A percentile compares a stretch with the other conserved stretches of the same genome.
phyloP scores from a whole-genome alignment of 2,888 invertebrate genomes.

The Agapetus fuscipes region DNA sequence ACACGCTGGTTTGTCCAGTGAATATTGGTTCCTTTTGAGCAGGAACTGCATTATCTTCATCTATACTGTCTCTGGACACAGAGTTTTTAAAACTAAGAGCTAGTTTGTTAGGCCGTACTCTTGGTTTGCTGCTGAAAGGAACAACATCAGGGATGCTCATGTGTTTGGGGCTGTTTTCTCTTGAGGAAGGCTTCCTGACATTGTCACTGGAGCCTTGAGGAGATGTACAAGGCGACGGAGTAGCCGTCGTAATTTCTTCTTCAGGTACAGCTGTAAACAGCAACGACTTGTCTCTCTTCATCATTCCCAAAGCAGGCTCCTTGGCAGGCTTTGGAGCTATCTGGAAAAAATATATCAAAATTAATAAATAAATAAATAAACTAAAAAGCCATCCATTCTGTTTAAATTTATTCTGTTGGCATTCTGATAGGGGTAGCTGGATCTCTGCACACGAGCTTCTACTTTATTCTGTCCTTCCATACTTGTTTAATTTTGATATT shows the following conservation, averaged over 20 bases:
- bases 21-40: constrained; percentile 45
- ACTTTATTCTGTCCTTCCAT: too few species aligned
- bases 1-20: constrained; percentile 63
- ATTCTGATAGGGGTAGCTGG: too few species aligned
- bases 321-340: too few species aligned
- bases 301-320: constrained; percentile 44
- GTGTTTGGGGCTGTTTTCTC: constrained; percentile 27
- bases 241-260: constrained; percentile 52
- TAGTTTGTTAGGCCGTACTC: constrained; percentile 46
- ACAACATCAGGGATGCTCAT: constrained; percentile 42
- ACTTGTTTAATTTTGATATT: too few species aligned
- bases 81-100: constrained; percentile 46
- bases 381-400: too few species aligned
- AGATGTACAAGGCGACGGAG: constrained; percentile 31
- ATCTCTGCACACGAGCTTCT: too few species aligned
- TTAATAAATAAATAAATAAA: too few species aligned
- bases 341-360: too few species aligned
- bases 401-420: too few species aligned
- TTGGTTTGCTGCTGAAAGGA: constrained; percentile 41
- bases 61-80: constrained; percentile 36
- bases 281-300: constrained; percentile 71
- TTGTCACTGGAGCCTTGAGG: too few species aligned
- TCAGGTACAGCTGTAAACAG: constrained; percentile 79
- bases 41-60: constrained; percentile 42
- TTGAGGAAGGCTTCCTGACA: too few species aligned